Base-by-base conservation (phyloP, 1,140 invertebrate species). In the Philaenus spumarius region DNA sequence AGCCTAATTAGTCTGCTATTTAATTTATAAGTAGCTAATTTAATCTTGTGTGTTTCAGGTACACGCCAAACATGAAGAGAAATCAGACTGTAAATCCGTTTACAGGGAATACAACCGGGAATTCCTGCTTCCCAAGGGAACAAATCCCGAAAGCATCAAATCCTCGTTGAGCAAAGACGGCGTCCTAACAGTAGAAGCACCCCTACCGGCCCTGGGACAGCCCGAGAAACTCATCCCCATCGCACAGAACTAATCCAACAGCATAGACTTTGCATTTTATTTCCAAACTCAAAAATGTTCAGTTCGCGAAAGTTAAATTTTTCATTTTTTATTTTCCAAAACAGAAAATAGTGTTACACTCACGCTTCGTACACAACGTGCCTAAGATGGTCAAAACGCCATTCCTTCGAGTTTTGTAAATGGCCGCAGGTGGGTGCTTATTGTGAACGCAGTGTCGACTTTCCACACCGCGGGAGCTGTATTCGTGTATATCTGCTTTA, bases 51-150 rank as follows among this genome's bases (percentile, higher is more conserved):
- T 63, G 59, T 76, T 82, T 50, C 75, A 95, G 91, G 93, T 97
- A 15, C 92, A 95, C 70, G 93, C 93, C 54, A 95, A 95, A 76
- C 93, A 97, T 73, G 93, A 97, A 75, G 93, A 97, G 73, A 95
- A 95, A 72, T 84, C 88, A 30, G 93, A 95, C 71, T 93, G 87
- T 66, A 93, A 93, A 78, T 92, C 89, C 20, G 91, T 95, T 2
- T 96, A 94, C 80, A 83, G 93, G 72, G 93, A 97, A 73, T 97
- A 95, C 82, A 96, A 95, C 73, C 81, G 93, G 60, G 93, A 97
- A 78, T 97, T 97, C 78, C 77, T 95, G 69, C 75, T 97, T 68
- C 93, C 93, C 3, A 92, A 94, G 73, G 93, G 90, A 62, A 93
- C 90, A 26, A 93, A 95, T 75, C 91, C 93, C 0, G 91, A 95